phyloP scores from a whole-genome alignment of 2,797 vertebrate species.

The Intellagama lesueurii region DNA sequence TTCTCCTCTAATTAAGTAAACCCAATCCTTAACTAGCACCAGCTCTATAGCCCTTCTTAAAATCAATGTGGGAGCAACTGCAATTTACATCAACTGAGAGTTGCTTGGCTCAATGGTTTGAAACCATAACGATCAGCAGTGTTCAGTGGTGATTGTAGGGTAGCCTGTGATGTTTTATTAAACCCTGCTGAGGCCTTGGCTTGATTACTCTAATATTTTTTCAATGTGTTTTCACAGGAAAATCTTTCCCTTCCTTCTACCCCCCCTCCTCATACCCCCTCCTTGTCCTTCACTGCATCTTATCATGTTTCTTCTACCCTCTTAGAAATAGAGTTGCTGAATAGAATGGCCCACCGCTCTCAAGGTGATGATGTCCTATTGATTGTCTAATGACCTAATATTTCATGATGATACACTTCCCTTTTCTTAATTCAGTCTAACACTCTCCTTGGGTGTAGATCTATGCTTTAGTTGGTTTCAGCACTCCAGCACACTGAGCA shows the following conservation, averaged over 20 bases:
- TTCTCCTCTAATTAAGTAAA: conserved; percentile 35
- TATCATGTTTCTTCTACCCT: not conserved
- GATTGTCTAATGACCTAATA: conserved; percentile 4
- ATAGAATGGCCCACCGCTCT: not conserved
- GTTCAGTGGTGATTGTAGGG: conserved; percentile 5
- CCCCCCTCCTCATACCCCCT: not conserved
- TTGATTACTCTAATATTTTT: conserved; percentile 17
- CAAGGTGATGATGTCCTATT: conserved; percentile 1
- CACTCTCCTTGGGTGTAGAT: not conserved
- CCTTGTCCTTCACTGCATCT: not conserved
- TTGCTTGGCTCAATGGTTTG: conserved; percentile 31
- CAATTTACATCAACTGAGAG: conserved; percentile 25
- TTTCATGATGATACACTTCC: conserved; percentile 34
- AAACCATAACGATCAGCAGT: conserved; percentile 28
- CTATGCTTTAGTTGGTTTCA: not conserved
- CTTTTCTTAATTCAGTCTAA: conserved; percentile 23
- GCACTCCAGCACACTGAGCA: not conserved
- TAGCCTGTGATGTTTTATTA: conserved; percentile 29
- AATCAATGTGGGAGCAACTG: conserved; percentile 41
- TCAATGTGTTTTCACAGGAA: conserved; percentile 19
- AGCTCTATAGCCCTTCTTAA: conserved; percentile 24
- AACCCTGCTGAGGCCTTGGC: conserved; percentile 18
- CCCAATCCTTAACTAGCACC: conserved; percentile 36
- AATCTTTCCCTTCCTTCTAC: not conserved
- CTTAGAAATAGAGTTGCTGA: not conserved